Base-by-base conservation (phyloP, 2,888 invertebrate species). In the Congeria kusceri region DNA sequence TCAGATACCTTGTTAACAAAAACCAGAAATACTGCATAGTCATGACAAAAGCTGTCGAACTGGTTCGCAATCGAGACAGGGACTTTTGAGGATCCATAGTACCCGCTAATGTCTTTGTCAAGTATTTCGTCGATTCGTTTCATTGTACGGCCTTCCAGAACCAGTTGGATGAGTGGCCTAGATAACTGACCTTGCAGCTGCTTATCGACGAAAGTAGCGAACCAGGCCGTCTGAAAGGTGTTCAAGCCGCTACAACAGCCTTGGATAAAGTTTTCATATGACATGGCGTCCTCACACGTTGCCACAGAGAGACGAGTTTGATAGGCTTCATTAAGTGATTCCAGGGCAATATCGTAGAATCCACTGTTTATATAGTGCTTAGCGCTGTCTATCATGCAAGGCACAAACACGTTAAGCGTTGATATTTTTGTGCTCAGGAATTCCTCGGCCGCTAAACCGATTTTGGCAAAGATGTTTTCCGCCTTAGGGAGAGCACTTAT, bases 201-300 rank as follows among this genome's bases (percentile, higher is more conserved):
- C 56, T 78, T 74, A 46, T 86, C 86, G 3, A 80, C 67, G 27
- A 76, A 82, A 0, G 83, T 57, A n/a, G 72, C 77, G 20, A 86
- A 85, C 86, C 86, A 86, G 39, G 80, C 79, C 9, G 68, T 61
- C 7, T 65, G 47, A 15, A 65, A 44, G 4, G 73, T 47, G 13
- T 58, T 62, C 28, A 82, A 57, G 3, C 73, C 68, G 53, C 70
- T 80, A 3, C 77, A 47, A 3, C 77, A 84, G 44, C 79, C 80
- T 20, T 64, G 67, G 1, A 86, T 56, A 46, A 86, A 85, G 1
- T 74, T 56, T 18, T 77, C 63, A 58, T 78, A 85, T 3, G 84
- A 79, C 3, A 86, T 46, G 18, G 77, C 59, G 25, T 86, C 86
- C 28, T 85, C 82, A 65, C 86, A 86, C 5, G 86, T 82, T 23